These are phyloP conservation scores for Glaucidium brasilianum DNA, from an alignment of 2,113 vertebrate genomes.

Conservation along the genomic window DNA sequence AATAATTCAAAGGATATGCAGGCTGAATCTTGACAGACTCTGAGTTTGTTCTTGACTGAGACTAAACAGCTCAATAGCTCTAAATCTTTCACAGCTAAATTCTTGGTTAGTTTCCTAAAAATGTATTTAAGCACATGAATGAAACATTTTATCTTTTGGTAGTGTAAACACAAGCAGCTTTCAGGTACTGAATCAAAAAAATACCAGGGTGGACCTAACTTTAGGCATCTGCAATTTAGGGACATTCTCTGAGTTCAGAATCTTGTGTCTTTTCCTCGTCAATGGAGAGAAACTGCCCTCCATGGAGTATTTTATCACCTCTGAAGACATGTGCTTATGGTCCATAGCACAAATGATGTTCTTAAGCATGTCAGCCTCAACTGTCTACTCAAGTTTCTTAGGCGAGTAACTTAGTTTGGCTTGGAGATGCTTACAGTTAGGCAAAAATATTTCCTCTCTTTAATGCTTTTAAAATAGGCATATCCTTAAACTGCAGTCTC, in stretches of 20 bases:
- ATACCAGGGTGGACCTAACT: fast-evolving
- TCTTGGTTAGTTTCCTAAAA: not conserved
- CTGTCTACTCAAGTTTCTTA: not conserved
- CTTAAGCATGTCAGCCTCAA: not conserved
- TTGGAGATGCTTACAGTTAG: not conserved
- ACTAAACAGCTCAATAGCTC: not conserved
- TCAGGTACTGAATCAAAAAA: not conserved
- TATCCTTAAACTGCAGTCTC: not conserved
- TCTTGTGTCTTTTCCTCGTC: not conserved
- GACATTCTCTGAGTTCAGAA: not conserved
- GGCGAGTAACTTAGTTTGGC: not conserved
- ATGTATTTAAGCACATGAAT: not conserved
- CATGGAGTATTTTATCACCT: not conserved
- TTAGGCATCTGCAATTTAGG: not conserved
- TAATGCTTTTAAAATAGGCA: not conserved
- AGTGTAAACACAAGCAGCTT: not conserved
- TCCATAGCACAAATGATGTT: not conserved
- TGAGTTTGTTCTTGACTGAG: not conserved
- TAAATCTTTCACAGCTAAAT: not conserved
- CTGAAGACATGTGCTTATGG: not conserved
- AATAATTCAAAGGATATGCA: not conserved
- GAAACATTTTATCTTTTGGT: not conserved
- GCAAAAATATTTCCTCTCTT: not conserved
- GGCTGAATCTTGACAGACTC: not conserved
- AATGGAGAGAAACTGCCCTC: not conserved